Percentiles rank a stretch among this genome's conserved stretches.
Conservation (phyloP, 1,140 invertebrate species). For the Oncopeltus fasciatus region DNA sequence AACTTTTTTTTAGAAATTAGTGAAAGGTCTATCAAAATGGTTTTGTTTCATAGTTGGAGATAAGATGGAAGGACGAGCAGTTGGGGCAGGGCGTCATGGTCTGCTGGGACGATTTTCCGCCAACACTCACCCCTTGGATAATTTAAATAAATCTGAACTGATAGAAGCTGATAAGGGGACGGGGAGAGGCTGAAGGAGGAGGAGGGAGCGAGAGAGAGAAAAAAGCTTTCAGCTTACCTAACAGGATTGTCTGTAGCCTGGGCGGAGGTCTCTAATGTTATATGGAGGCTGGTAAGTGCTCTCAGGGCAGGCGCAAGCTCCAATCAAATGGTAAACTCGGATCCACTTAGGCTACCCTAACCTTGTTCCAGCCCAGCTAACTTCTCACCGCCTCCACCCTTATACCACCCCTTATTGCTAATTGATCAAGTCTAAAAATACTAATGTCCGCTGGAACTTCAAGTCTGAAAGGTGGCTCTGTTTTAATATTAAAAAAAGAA, state of each 20-base stretch:
- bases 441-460: too few relatives aligned
- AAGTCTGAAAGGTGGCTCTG: too few relatives aligned
- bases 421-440: too few relatives aligned
- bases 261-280: background rate
- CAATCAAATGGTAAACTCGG: background rate
- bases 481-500: too few relatives aligned
- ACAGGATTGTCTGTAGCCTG: background rate
- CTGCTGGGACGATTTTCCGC: background rate
- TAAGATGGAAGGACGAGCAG: too few relatives aligned
- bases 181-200: background rate
- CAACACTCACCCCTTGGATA: background rate
- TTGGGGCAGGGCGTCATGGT: background rate
- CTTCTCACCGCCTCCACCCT: slow-evolving; percentile 7
- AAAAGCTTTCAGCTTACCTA: background rate
- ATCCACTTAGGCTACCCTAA: background rate
- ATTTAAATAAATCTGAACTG: background rate
- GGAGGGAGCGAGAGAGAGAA: background rate
- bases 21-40: too few relatives aligned
- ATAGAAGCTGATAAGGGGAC: background rate
- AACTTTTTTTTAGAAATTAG: too few relatives aligned
- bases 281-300: background rate
- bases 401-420: too few relatives aligned
- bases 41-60: too few relatives aligned
- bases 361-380: background rate
- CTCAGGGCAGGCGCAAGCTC: background rate